These are phyloP conservation scores for Drepana falcataria DNA, from an alignment of 2,888 invertebrate genomes.

Conservation along the genomic window DNA sequence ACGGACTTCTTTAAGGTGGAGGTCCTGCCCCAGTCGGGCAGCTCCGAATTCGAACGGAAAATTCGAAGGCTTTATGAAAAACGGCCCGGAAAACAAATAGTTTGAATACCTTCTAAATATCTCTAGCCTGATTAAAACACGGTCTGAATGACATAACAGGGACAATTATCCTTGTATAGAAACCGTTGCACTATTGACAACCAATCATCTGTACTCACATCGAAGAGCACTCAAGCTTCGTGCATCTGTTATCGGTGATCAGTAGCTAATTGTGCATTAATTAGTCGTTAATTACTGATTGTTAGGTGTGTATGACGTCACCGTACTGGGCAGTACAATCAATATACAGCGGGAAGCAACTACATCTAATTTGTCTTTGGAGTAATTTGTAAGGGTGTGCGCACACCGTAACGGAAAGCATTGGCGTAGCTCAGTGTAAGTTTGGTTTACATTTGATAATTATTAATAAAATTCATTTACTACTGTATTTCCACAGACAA, in stretches of 20 bases:
- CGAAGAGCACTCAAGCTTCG: slow-evolving; percentile 8
- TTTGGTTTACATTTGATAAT: no score
- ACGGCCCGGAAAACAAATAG: no score
- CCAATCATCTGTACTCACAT: slow-evolving; percentile 6
- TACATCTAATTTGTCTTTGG: slow-evolving; percentile 43
- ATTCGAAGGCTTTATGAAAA: no score
- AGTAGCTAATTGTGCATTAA: slow-evolving; percentile 58
- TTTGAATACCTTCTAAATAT: no score
- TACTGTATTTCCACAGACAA: no score
- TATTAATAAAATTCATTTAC: no score
- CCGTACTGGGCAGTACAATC: slow-evolving; percentile 22
- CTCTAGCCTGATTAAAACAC: no score
- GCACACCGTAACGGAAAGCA: background rate
- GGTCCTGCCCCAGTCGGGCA: no score
- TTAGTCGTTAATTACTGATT: slow-evolving; percentile 53
- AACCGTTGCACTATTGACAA: slow-evolving; percentile 3
- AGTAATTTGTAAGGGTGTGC: background rate
- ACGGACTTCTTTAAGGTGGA: no score
- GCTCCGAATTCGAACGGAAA: no score
- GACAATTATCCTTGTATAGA: no score
- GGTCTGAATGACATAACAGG: no score
- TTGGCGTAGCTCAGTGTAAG: background rate
- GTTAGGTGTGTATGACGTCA: slow-evolving; percentile 45
- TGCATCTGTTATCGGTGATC: slow-evolving; percentile 49
- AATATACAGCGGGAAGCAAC: slow-evolving; percentile 30